Evolutionary conservation across 2,888 invertebrate species (phyloP).

Genomic region (Lasioglossum leucozonium): DNA sequence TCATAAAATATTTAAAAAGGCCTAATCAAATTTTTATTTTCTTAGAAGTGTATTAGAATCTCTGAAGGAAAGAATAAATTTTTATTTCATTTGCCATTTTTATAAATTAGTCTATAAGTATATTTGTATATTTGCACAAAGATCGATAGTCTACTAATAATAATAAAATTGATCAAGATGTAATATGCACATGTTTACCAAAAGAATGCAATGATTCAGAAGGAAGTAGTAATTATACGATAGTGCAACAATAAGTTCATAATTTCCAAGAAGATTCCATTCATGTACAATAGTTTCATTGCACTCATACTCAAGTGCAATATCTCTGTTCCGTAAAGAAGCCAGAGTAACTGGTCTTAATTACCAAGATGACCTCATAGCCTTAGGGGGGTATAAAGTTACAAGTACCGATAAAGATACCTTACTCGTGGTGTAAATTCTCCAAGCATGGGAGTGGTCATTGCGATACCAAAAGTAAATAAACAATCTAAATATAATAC

Average conservation of each 20-base stretch:
- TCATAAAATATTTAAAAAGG: neutral
- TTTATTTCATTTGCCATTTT: neutral
- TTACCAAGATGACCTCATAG: slow-evolving; percentile 84
- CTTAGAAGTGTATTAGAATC: neutral
- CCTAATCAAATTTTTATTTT: neutral
- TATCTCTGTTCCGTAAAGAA: slow-evolving; percentile 70
- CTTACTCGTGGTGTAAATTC: slow-evolving; percentile 63
- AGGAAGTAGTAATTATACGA: slow-evolving; percentile 3
- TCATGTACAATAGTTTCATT: slow-evolving; percentile 55
- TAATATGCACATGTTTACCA: neutral
- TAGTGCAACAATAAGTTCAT: slow-evolving; percentile 12
- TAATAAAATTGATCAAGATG: neutral
- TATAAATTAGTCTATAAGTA: neutral
- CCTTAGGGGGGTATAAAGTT: slow-evolving; percentile 79
- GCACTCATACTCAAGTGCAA: slow-evolving; percentile 48
- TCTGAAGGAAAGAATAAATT: neutral
- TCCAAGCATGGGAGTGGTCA: slow-evolving; percentile 68
- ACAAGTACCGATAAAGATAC: slow-evolving; percentile 78
- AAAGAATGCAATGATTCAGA: neutral
- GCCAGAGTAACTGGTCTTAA: slow-evolving; percentile 82
- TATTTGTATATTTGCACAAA: neutral
- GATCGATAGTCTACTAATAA: neutral
- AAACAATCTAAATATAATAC: neutral
- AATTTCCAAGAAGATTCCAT: slow-evolving; percentile 49
- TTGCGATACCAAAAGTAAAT: slow-evolving; percentile 26